Base-by-base conservation (phyloP, 2,888 invertebrate species). In the Cryptophagus acutangulus region DNA sequence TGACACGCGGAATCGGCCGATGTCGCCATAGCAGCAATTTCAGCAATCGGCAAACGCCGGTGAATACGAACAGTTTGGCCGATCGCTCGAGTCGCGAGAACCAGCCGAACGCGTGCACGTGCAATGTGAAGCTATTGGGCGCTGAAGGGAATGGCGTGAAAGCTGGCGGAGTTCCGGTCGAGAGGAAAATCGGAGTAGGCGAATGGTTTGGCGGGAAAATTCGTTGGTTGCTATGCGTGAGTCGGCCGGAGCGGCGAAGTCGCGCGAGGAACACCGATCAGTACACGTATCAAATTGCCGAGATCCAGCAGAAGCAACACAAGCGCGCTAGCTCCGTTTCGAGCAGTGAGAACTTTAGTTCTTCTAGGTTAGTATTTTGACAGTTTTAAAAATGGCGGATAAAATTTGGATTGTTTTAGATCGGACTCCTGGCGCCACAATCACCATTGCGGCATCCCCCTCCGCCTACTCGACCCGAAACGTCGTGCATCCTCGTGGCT, bases 341-440 rank as follows among this genome's bases (percentile, higher is more conserved):
- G 1, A 87, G 90, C 24, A 86, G 86, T 53, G 92, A 91, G 59
- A 92, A 92, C 67, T 92, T 88, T 71, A 88, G 88, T 51, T 91
- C 87, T 31, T 87, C 84, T 2, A 55, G 58, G 58, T 59, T 9
- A 20, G 20, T 20, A 20, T 20, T 20, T 20, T 20, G 20, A 20
- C 20, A 8, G 20, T 20, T 20, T 20, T 20, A 20, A n/a, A n/a
- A n/a, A n/a, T n/a, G n/a, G n/a, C n/a, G n/a, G n/a, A n/a, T 20
- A 6, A 20, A 20, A 20, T 20, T 20, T 20, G 6, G 20, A 6
- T 20, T 13, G 1, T 33, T 35, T 2, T 18, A 76, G 87, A 45
- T 91, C 89, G 6, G 90, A 91, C 65, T 89, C 90, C 37, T 90
- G 90, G 89, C 74, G 83, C 2, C 85, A 86, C 62, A 75, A 77